A percentile compares a stretch with the other conserved stretches of the same genome.
Conservation (phyloP, 2,888 invertebrate genomes). For the Harmothoe impar region DNA sequence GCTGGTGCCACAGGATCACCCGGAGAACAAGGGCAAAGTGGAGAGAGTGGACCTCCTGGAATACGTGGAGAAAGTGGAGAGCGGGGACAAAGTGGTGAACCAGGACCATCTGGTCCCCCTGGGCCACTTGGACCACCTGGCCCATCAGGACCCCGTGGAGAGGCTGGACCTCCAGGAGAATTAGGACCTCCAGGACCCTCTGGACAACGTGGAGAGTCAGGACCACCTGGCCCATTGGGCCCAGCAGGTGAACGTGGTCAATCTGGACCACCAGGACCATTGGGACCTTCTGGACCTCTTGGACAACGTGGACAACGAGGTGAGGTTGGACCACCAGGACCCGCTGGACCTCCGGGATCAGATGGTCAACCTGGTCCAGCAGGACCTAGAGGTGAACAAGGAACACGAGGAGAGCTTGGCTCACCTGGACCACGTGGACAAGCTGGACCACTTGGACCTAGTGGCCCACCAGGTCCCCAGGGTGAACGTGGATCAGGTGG, state of each 20-base stretch:
- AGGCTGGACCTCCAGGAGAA: slow-evolving; percentile 56
- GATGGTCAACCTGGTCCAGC: slow-evolving; percentile 28
- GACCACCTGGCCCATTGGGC: slow-evolving; percentile 62
- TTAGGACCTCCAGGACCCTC: slow-evolving; percentile 57
- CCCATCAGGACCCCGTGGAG: slow-evolving; percentile 16
- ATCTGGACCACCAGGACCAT: slow-evolving; percentile 63
- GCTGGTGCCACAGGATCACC: slow-evolving; percentile 39
- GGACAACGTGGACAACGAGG: slow-evolving; percentile 52
- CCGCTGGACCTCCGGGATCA: slow-evolving; percentile 38
- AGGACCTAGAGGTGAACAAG: slow-evolving; percentile 20
- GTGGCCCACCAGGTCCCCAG: slow-evolving; percentile 28
- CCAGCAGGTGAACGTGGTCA: slow-evolving; percentile 62
- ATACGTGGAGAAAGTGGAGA: slow-evolving; percentile 62
- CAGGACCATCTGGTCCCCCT: slow-evolving; percentile 64
- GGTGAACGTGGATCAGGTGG: slow-evolving; percentile 66
- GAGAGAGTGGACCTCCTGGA: slow-evolving; percentile 63
- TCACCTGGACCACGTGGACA: slow-evolving; percentile 57
- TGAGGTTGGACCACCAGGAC: slow-evolving; percentile 31
- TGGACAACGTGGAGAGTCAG: slow-evolving; percentile 62
- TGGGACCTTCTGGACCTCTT: slow-evolving; percentile 41
- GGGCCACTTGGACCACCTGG: slow-evolving; percentile 66
- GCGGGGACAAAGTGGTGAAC: slow-evolving; percentile 65
- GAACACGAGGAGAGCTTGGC: slow-evolving; percentile 58
- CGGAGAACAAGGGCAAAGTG: slow-evolving; percentile 44
- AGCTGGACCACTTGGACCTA: slow-evolving; percentile 61